Evolutionary conservation across 2,797 vertebrate species (phyloP).

Genomic region (Darevskia nairensis): DNA sequence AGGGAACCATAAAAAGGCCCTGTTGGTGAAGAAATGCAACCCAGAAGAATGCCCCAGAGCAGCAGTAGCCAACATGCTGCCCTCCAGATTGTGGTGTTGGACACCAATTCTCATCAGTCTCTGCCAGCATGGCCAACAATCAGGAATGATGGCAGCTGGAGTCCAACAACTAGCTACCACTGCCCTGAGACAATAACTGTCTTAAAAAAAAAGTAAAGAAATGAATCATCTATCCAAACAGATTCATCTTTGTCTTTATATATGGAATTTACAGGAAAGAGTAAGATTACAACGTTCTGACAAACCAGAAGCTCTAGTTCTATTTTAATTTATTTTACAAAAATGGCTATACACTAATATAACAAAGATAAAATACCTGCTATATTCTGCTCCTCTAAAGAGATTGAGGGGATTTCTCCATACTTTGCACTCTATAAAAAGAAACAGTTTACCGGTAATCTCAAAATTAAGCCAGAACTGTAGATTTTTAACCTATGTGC

Average conservation of each 20-base stretch:
- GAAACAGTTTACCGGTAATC: neutral
- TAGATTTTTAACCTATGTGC: neutral
- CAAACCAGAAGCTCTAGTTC: neutral
- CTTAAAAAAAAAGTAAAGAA: neutral
- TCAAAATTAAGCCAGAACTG: slow-evolving; percentile 3
- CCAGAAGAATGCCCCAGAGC: neutral
- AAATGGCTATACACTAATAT: neutral
- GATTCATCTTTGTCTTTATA: too few relatives aligned
- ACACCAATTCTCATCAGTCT: too few relatives aligned
- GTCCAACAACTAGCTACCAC: too few relatives aligned
- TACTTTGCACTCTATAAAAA: slow-evolving; percentile 92
- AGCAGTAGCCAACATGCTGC: too few relatives aligned
- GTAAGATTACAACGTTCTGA: neutral
- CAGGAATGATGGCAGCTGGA: too few relatives aligned
- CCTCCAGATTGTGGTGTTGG: too few relatives aligned
- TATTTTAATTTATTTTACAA: neutral
- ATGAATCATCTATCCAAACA: neutral
- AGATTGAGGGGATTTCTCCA: slow-evolving; percentile 98
- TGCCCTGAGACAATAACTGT: too few relatives aligned
- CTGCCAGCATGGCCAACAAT: too few relatives aligned
- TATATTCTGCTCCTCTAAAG: slow-evolving; percentile 98
- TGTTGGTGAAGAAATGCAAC: neutral
- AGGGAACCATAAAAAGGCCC: neutral
- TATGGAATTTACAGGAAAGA: neutral
- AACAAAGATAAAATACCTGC: slow-evolving; percentile 84